Base-by-base conservation (phyloP, 2,888 invertebrate species). In the Dorcus hopei region DNA sequence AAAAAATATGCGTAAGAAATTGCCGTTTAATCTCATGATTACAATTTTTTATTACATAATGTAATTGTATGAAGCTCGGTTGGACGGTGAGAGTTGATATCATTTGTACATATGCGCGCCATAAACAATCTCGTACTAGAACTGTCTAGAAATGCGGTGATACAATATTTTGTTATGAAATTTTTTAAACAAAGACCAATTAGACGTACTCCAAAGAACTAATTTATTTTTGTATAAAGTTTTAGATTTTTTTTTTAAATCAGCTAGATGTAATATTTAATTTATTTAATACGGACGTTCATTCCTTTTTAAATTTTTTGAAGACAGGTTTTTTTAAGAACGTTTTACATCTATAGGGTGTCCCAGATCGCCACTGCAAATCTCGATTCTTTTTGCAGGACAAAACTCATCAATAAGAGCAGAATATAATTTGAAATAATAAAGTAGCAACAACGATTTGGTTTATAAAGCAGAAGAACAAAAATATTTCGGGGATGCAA, bases 141-240 rank as follows among this genome's bases (percentile, higher is more conserved):
- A 55, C 48, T 11, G 11, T 41, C 40, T 33, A 50, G 43, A 33
- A 41, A 50, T 49, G 49, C 50, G 56, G 56, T 56, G 56, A 56
- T 56, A 56, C 50, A 56, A 50, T 33, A 33, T 56, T 48, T 50
- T 56, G 39, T 45, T 54, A 54, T 14, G 39, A 51, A 38, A 19
- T 54, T 43, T 54, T 47, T 54, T 33, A 54, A 54, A 41, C 50
- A 50, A 50, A 40, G 50, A 56, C 56, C 56, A 50, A 56, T 56
- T 55, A 56, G 50, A 50, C 40, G 38, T 56, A 56, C 56, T 49
- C 56, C 56, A 56, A 56, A 56, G 56, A 56, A 56, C 43, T 56
- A 41, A 56, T 56, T 56, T 56, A 56, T 56, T 56, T 56, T 56
- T 56, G 50, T 56, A 56, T 39, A 50, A 49, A 49, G 48, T 54